These are phyloP conservation scores for Nixonia krombeini DNA, from an alignment of 1,140 invertebrate genomes.

Conservation along the genomic window DNA sequence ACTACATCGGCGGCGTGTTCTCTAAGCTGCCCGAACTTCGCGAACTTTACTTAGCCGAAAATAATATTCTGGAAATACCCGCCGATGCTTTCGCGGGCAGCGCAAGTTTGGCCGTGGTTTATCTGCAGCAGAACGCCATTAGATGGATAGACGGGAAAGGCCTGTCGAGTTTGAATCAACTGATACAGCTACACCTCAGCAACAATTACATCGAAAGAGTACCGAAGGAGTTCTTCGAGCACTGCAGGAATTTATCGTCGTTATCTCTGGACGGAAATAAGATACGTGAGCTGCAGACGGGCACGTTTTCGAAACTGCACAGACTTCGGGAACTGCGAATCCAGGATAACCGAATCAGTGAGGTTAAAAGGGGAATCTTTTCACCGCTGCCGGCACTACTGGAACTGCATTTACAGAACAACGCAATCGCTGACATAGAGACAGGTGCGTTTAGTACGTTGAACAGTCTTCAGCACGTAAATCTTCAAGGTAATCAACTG, in stretches of 20 bases:
- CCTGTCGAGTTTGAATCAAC: slow-evolving; percentile 81
- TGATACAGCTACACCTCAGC: slow-evolving; percentile 87
- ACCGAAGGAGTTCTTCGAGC: slow-evolving; percentile 81
- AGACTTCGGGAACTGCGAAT: slow-evolving; percentile 85
- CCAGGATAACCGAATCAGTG: slow-evolving; percentile 85
- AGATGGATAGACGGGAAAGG: slow-evolving; percentile 81
- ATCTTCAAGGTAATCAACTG: slow-evolving; percentile 88
- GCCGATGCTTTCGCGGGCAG: slow-evolving; percentile 86
- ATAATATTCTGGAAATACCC: slow-evolving; percentile 89
- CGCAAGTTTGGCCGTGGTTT: slow-evolving; percentile 82
- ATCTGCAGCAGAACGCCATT: slow-evolving; percentile 90
- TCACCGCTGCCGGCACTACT: slow-evolving; percentile 83
- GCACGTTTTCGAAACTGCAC: slow-evolving; percentile 82
- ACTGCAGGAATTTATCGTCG: slow-evolving; percentile 82
- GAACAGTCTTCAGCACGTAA: slow-evolving; percentile 87
- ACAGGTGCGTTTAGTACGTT: slow-evolving; percentile 86
- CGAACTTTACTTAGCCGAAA: slow-evolving; percentile 88
- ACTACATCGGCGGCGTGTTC: slow-evolving; percentile 86
- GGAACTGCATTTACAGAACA: slow-evolving; percentile 91
- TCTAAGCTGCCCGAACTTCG: slow-evolving; percentile 83
- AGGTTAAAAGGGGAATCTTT: slow-evolving; percentile 84
- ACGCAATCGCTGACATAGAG: slow-evolving; percentile 85
- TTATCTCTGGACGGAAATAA: slow-evolving; percentile 93
- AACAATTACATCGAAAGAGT: slow-evolving; percentile 87
- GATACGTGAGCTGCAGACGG: slow-evolving; percentile 83